Base-by-base conservation (phyloP, 2,888 invertebrate species). In the Apomyelois bistriatella region DNA sequence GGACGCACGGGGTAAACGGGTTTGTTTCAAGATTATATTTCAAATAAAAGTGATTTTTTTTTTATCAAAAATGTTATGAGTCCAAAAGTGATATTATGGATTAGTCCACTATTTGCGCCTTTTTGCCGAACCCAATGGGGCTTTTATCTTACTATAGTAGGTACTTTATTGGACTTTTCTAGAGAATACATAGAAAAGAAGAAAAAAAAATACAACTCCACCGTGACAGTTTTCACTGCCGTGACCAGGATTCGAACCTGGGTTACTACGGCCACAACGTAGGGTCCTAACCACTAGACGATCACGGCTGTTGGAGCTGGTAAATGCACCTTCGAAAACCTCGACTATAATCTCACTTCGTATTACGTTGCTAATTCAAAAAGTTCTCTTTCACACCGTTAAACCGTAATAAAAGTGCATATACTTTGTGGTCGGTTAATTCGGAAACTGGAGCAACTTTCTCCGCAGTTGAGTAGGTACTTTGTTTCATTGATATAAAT, bases 281-380 rank as follows among this genome's bases (percentile, higher is more conserved):
- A 92, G 92, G 90, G 92, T 93, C 92, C 93, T 93, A 93, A 93
- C 93, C 93, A 93, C 93, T 93, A 93, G 92, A 93, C 93, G 92
- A 93, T 93, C 92, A 93, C 92, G 92, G 92, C 93, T 91, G 64
- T 41, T 75, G 80, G 76, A 83, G 82, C 77, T 70, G 59, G 56
- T 76, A 65, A 15, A 6, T 15, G 1, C 12, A 28, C 10, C 9
- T 46, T 16, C 46, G 32, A 46, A 46, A 46, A 46, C n/a, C 3
- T 12, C 15, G 16, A 10, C 32, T 32, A 35, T 32, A 46, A 10
- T 46, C 32, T 32, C 16, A 16, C 15, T 46, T 15, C 4, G 5
- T 7, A 30, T 32, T 16, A 46, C 10, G 15, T 46, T 9, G 32
- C 32, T 35, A 10, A 16, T 46, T 46, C 1, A n/a, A 46, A 46